Evolutionary conservation across 1,140 invertebrate genomes (phyloP), one percentile per base, ranked within the genome.

Genomic region (Helicoverpa armigera): DNA sequence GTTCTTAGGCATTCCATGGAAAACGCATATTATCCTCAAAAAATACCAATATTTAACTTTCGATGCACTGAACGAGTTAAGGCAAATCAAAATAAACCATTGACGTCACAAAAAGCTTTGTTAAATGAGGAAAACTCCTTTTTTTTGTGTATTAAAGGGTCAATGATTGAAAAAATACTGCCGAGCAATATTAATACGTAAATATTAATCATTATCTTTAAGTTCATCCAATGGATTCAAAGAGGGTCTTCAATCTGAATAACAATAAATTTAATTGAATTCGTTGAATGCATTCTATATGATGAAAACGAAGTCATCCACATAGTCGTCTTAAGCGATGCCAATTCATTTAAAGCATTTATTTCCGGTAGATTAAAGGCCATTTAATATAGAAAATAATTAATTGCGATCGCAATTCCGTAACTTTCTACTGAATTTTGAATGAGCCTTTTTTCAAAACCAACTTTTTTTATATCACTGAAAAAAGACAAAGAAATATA

Each of bases 61-160:
- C 23, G 23, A 23, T 23, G 23, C 23, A 23, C 23, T 23, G 23
- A 69, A 50, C 65, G 43, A 53, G 50, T 51, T 54, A 31, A 72
- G 31, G 18, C 12, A 53, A 54, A 48, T 16, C 54, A 53, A 72
- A 72, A 72, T 31, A 31, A 65, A 43, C 43, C 13, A 72, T 53
- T 72, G 69, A 72, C 50, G 69, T 72, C 69, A 72, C 23, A 29
- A 72, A 72, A 18, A 31, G 48, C 14, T 72, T 72, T 31, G 69
- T 72, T 31, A 72, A 70, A 70, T 70, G 53, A 72, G 69, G 69
- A 72, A 72, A 72, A 72, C 50, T 11, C 5, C 9, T 43, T 43
- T 43, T 35, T 35, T 72, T 54, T 72, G 23, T 23, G 2, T 31
- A 48, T 69, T 16, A 43, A 69, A 50, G 65, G 65, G 43, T 9